Evolutionary conservation across 2,888 invertebrate genomes (phyloP).

Genomic region (Oscheius onirici): DNA sequence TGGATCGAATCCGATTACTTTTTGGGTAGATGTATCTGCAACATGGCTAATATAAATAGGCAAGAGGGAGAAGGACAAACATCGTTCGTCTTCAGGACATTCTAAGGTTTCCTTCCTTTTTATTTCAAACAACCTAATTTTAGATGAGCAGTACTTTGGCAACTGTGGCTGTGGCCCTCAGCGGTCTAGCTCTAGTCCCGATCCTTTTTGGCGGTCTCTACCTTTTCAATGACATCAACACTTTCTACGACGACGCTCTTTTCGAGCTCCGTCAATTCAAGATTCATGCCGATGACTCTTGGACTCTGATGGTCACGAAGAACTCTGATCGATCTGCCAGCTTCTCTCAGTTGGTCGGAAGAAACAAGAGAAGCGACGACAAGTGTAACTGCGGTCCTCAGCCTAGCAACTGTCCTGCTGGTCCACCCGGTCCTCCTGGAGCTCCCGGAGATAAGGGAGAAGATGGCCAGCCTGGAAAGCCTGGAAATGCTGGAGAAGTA

Average conservation of each 20-base stretch:
- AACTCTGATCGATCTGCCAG: background rate
- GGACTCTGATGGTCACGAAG: constrained; percentile 12
- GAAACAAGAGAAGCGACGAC: constrained; percentile 9
- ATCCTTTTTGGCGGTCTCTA: constrained; percentile 24
- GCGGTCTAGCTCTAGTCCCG: constrained; percentile 24
- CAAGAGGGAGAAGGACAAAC: background rate
- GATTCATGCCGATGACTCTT: constrained; percentile 8
- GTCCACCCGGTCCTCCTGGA: constrained; percentile 54
- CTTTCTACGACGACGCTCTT: constrained; percentile 56
- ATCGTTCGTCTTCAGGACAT: background rate
- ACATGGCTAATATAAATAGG: constrained; percentile 7
- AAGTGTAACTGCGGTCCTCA: constrained; percentile 49
- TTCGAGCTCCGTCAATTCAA: constrained; percentile 58
- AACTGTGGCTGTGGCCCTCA: constrained; percentile 13
- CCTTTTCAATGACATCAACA: constrained; percentile 59
- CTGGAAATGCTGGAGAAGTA: constrained; percentile 18
- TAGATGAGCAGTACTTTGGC: constrained; percentile 27
- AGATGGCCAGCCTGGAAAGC: constrained; percentile 29
- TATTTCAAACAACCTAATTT: background rate
- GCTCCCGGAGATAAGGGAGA: constrained; percentile 34
- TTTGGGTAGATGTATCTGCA: background rate
- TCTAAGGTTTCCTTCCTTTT: background rate
- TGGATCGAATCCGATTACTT: constrained; percentile 9
- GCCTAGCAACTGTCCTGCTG: constrained; percentile 50
- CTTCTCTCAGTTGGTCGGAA: constrained; percentile 16